A percentile compares a stretch with the other conserved stretches of the same genome.
Evolutionary conservation across 2,113 vertebrate genomes (phyloP).

Genomic region (Brachypteracias leptosomus): DNA sequence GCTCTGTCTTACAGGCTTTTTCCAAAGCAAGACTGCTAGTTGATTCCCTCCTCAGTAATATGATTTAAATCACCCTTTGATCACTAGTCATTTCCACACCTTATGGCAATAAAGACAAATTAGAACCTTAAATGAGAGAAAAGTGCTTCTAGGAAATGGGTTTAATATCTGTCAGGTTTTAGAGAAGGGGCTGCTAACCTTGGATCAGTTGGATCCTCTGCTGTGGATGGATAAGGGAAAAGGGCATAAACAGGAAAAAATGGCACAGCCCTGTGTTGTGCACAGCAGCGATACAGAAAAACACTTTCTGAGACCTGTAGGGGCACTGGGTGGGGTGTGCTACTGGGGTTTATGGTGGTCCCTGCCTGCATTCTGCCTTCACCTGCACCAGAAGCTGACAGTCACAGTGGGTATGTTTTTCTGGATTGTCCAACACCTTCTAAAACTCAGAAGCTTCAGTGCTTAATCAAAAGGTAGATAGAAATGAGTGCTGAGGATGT

Average conservation of each 20-base stretch:
- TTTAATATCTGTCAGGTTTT: background rate
- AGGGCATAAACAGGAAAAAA: background rate
- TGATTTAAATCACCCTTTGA: background rate
- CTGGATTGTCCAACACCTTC: background rate
- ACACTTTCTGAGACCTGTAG: background rate
- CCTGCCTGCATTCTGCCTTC: background rate
- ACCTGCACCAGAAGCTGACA: background rate
- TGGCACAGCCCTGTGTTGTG: too few relatives aligned
- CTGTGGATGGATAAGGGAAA: background rate
- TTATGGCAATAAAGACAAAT: background rate
- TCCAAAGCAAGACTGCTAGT: background rate
- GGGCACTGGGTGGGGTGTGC: background rate
- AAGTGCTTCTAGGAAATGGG: background rate
- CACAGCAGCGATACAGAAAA: fast-evolving
- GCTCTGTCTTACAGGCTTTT: background rate
- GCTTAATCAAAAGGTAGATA: background rate
- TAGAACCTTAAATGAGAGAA: background rate
- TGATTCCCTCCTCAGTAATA: background rate
- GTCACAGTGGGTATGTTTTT: background rate
- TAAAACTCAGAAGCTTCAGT: background rate
- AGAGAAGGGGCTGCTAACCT: background rate
- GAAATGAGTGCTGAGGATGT: background rate
- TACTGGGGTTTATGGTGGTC: fast-evolving
- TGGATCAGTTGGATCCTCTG: background rate
- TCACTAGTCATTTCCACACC: background rate